Conservation (phyloP, 2,888 invertebrate species). For the Harmothoe impar region DNA sequence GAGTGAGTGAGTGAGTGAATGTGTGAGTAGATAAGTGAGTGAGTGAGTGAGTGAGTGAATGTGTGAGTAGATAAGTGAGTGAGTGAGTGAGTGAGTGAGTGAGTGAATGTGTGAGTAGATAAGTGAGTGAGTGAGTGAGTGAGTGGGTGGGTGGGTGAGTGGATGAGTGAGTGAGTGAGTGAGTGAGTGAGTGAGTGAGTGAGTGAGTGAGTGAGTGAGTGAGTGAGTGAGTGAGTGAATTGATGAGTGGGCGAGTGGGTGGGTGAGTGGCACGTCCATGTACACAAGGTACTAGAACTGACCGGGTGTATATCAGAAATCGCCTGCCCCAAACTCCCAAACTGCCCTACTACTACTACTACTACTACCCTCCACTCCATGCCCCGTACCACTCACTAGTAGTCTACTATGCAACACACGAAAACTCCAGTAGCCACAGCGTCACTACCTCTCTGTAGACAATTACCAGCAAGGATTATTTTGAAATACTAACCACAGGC, state of each 20-base stretch:
- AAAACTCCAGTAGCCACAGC: no score
- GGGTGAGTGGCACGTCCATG: not conserved
- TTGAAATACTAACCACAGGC: no score
- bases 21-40: no score
- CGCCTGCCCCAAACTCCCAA: no score
- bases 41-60: conserved; percentile 3
- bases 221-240: conserved; percentile 32
- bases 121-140: conserved; percentile 26
- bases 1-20: not conserved
- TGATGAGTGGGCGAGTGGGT: not conserved
- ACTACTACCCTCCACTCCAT: no score
- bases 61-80: not conserved
- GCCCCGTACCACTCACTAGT: no score
- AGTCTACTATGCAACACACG: no score
- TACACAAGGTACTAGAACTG: no score
- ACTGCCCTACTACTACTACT: no score
- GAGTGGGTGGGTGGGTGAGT: not conserved
- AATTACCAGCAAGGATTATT: no score
- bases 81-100: not conserved
- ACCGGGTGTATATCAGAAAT: no score
- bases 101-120: not conserved
- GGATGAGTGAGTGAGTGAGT: not conserved
- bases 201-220: not conserved
- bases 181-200: not conserved
- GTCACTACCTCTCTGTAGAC: no score